phyloP scores from a whole-genome alignment of 2,888 invertebrate genomes.

The Callyntrura sp. region DNA sequence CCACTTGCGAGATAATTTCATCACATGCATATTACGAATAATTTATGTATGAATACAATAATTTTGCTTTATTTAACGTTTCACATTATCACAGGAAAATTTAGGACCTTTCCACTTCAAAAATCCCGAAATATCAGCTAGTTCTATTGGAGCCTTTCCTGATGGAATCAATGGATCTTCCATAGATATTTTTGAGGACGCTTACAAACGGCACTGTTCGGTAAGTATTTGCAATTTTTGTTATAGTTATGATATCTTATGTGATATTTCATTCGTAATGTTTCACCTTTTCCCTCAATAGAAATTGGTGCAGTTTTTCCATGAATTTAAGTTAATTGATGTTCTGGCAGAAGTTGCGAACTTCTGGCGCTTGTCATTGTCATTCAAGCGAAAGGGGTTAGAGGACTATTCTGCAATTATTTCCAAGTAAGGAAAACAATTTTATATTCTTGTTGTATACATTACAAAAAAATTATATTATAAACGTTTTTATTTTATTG shows the following conservation, averaged over 20 bases:
- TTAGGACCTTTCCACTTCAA: conserved; percentile 56
- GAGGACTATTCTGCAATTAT: conserved; percentile 46
- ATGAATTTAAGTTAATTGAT: conserved; percentile 67
- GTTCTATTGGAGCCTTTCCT: conserved; percentile 11
- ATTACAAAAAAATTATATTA: too few relatives aligned
- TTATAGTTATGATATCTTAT: too few relatives aligned
- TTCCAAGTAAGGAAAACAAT: conserved; percentile 68
- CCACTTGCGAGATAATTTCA: too few relatives aligned
- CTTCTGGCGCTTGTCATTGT: conserved; percentile 59
- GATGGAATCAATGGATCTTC: conserved; percentile 39
- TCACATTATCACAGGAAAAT: conserved; percentile 70
- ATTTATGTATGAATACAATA: too few relatives aligned
- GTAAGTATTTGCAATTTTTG: too few relatives aligned
- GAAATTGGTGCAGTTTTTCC: conserved; percentile 55
- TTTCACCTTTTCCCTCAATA: background rate
- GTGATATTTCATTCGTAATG: background rate
- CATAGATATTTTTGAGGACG: conserved; percentile 55
- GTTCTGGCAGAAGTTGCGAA: conserved; percentile 63
- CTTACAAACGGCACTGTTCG: conserved; percentile 66
- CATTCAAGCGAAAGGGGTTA: conserved; percentile 56
- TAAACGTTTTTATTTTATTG: too few relatives aligned
- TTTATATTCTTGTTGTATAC: conserved; percentile 1
- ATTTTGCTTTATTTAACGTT: too few relatives aligned
- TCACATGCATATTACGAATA: too few relatives aligned
- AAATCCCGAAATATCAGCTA: conserved; percentile 49